These are phyloP conservation scores for Gallinago media DNA, from an alignment of 2,113 vertebrate species.

Conservation along the genomic window DNA sequence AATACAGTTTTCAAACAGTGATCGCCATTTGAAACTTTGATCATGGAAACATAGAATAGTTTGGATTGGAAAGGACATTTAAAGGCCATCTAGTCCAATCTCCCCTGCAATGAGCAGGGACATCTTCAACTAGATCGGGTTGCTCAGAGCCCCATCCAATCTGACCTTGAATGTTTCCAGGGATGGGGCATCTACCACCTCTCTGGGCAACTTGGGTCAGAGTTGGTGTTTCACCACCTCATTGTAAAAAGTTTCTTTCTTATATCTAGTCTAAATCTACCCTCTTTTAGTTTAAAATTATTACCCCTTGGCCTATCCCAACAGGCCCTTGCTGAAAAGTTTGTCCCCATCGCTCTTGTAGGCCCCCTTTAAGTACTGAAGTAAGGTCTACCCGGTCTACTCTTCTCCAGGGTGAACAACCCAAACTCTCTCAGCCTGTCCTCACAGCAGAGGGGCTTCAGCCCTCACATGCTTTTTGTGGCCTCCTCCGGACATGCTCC, in stretches of 20 bases:
- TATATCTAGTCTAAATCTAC: neutral
- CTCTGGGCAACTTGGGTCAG: neutral
- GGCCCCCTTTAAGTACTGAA: neutral
- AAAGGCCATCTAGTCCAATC: neutral
- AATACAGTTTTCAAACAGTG: neutral
- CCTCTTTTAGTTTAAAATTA: neutral
- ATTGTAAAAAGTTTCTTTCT: neutral
- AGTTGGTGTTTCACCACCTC: neutral
- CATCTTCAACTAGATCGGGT: neutral
- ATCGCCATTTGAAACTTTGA: fast-evolving
- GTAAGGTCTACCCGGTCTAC: neutral
- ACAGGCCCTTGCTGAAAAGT: neutral
- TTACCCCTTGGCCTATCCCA: neutral
- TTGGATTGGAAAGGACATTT: neutral
- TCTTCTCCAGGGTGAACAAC: neutral
- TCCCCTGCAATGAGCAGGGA: neutral
- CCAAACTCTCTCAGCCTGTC: neutral
- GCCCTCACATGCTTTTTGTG: neutral
- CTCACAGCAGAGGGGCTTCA: neutral
- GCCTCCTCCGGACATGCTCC: neutral
- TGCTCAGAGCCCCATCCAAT: neutral
- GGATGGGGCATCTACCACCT: neutral
- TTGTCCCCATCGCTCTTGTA: neutral
- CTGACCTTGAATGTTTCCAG: neutral
- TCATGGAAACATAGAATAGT: neutral